Percentiles rank a stretch among this genome's conserved stretches.
These are phyloP conservation scores for Nomada hirtipes DNA, from an alignment of 2,888 invertebrate genomes.

Conservation along the genomic window DNA sequence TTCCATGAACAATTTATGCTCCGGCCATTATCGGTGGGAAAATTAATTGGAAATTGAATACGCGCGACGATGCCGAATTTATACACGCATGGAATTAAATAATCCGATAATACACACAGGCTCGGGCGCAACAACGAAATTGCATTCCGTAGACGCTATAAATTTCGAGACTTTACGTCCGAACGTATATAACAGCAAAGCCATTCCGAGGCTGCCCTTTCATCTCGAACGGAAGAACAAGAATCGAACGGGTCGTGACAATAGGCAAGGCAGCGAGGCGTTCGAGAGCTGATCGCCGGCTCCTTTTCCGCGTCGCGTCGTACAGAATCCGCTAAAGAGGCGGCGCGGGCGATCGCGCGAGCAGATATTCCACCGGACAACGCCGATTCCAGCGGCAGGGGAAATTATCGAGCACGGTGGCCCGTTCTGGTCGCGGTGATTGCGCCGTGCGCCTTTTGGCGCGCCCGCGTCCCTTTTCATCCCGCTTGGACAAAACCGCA, in stretches of 20 bases:
- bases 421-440: conserved; percentile 48
- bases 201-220: too few relatives aligned
- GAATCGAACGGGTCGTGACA: background rate
- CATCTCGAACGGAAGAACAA: background rate
- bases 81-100: too few relatives aligned
- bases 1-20: too few relatives aligned
- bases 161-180: too few relatives aligned
- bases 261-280: background rate
- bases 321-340: conserved; percentile 26
- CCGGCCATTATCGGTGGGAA: too few relatives aligned
- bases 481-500: conserved; percentile 78
- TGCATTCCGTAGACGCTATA: too few relatives aligned
- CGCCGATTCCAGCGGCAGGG: background rate
- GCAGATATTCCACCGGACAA: conserved; percentile 14
- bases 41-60: too few relatives aligned
- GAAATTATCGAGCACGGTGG: conserved; percentile 39
- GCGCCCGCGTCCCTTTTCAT: conserved; percentile 62
- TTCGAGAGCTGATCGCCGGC: conserved; percentile 19
- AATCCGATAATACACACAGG: too few relatives aligned
- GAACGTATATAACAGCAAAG: too few relatives aligned
- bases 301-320: background rate
- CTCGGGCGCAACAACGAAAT: too few relatives aligned
- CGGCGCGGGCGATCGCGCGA: conserved; percentile 26
- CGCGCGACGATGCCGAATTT: too few relatives aligned
- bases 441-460: conserved; percentile 54